phyloP scores from a whole-genome alignment of 2,113 vertebrate species.

The Fulmarus glacialis region DNA sequence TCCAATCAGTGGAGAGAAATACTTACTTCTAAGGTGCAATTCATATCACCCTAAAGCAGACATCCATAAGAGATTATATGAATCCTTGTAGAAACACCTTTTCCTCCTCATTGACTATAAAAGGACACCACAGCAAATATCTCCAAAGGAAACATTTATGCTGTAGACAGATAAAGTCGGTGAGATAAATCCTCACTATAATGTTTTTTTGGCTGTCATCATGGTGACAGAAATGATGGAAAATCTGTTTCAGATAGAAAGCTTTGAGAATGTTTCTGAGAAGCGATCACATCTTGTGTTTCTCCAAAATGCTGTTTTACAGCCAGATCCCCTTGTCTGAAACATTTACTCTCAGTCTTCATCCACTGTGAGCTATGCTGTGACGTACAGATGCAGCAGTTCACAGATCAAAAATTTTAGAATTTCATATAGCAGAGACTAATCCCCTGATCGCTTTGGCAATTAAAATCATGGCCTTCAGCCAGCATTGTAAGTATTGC shows the following conservation, averaged over 20 bases:
- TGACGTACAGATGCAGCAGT: slow-evolving; percentile 18
- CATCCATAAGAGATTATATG: neutral
- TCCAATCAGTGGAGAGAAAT: neutral
- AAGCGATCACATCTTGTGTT: neutral
- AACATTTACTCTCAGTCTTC: slow-evolving; percentile 12
- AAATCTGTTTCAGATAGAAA: slow-evolving; percentile 6
- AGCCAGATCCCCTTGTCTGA: slow-evolving; percentile 14
- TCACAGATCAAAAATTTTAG: slow-evolving; percentile 15
- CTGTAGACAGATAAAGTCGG: neutral
- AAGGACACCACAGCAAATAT: neutral
- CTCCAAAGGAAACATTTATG: neutral
- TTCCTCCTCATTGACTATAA: neutral
- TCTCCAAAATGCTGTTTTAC: neutral
- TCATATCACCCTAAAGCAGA: neutral
- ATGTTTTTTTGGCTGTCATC: slow-evolving; percentile 26
- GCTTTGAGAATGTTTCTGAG: neutral
- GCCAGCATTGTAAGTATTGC: neutral
- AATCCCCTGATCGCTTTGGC: slow-evolving; percentile 36
- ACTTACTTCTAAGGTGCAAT: neutral
- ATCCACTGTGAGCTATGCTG: slow-evolving; percentile 25
- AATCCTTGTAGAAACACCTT: neutral
- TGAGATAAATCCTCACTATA: neutral
- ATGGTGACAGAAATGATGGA: neutral
- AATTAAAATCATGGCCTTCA: slow-evolving; percentile 12
- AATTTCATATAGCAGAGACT: neutral